Evolutionary conservation across 2,888 invertebrate genomes (phyloP), one percentile per base, ranked within the genome.

Genomic region (Melangyna quadrimaculata): DNA sequence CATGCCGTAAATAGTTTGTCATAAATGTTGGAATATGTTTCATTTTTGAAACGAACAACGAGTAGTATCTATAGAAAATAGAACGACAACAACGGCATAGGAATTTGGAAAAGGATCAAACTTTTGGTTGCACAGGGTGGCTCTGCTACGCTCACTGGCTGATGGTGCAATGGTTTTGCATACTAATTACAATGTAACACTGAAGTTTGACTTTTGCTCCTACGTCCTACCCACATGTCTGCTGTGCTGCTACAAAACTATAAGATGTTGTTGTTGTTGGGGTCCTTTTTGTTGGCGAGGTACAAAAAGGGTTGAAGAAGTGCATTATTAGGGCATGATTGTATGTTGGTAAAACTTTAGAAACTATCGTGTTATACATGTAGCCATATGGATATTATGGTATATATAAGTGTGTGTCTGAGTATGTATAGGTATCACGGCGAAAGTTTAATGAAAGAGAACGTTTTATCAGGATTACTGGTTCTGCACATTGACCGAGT

Each of bases 11-110:
- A 82, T 78, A 82, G 82, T 82, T 82, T 77, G 71, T 77, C 72
- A 81, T 81, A 77, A 82, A 77, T 77, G 82, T 69, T 77, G 71
- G 82, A 82, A 77, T 82, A 82, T 77, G 77, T 78, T 82, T 69
- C 72, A 72, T 77, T 67, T 59, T 67, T 14, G 59, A 40, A 51
- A 51, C 10, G 19, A 45, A 57, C 35, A 19, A 51, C 24, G 24
- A 43, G 1, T 5, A 19, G n/a, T 19, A 19, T 45, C 9, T 8
- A 10, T 14, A 6, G 19, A 48, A 48, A 19, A 43, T 51, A 27
- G 8, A 14, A 14, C 14, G 8, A 29, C 17, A 32, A 40, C 29
- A 6, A 55, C 40, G 12, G 45, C 8, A 0, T 24, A 59, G 32
- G 59, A 61, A 67, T 61, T 69, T 40, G 59, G 48, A 53, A 61